Evolutionary conservation across 2,797 vertebrate genomes (phyloP).

Genomic region (Acridotheres tristis): DNA sequence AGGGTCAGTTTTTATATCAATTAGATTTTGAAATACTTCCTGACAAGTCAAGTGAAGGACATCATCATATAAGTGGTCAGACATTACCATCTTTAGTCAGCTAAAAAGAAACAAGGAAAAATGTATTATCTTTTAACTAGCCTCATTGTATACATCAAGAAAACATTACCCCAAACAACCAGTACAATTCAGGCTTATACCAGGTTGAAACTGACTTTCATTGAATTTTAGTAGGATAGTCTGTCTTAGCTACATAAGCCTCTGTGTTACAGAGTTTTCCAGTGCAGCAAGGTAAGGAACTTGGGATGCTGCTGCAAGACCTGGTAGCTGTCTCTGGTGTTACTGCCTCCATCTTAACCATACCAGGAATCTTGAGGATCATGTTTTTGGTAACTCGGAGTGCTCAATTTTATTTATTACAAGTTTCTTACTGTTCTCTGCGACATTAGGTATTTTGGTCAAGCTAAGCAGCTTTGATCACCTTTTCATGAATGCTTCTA

Average conservation of each 20-base stretch:
- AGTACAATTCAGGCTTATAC: not conserved
- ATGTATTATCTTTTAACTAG: not conserved
- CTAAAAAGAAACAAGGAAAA: not conserved
- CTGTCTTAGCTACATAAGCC: not conserved
- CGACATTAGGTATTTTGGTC: not conserved
- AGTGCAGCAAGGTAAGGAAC: not conserved
- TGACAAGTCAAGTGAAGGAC: not conserved
- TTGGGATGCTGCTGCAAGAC: not conserved
- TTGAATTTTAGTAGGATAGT: not conserved
- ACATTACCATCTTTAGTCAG: not conserved
- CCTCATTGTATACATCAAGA: not conserved
- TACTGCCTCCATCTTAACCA: not conserved
- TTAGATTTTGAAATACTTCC: not conserved
- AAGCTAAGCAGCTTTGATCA: not conserved
- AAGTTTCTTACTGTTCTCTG: not conserved
- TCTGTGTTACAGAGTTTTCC: not conserved
- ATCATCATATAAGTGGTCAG: not conserved
- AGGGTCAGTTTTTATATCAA: not conserved
- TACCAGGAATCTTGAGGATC: not conserved
- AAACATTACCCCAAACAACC: not conserved
- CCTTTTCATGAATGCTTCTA: not conserved
- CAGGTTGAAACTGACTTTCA: not conserved
- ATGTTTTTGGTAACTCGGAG: not conserved
- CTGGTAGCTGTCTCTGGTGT: not conserved
- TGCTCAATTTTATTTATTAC: not conserved